Conservation (phyloP, 2,113 vertebrate genomes). For the Nettapus auritus region DNA sequence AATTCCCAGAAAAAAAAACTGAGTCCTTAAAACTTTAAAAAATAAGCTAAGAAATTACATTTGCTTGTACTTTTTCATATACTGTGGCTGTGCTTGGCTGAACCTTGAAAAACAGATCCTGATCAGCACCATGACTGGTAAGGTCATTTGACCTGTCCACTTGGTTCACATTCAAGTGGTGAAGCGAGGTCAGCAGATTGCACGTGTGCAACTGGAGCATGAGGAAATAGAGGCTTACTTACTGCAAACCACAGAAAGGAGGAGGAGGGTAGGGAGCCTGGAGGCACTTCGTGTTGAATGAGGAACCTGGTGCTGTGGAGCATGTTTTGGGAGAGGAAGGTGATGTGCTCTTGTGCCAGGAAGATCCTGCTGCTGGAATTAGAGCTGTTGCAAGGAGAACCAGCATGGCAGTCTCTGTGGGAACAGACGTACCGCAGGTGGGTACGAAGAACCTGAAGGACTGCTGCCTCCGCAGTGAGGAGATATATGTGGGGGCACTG, state of each 20-base stretch:
- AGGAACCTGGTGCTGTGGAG: not conserved
- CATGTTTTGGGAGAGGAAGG: not conserved
- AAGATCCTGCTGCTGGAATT: not conserved
- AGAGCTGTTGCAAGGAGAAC: not conserved
- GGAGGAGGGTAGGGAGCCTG: not conserved
- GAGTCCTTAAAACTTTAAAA: not conserved
- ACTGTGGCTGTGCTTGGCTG: not conserved
- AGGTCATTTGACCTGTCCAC: not conserved
- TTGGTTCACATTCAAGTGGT: not conserved
- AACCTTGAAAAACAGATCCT: not conserved
- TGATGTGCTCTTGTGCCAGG: not conserved
- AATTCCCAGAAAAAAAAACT: not conserved
- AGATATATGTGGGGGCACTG: not conserved
- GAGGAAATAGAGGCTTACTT: not conserved
- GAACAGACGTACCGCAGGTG: not conserved
- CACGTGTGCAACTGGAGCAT: not conserved
- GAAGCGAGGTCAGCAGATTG: not conserved
- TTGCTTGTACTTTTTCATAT: not conserved
- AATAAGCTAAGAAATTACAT: not conserved
- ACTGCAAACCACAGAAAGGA: not conserved
- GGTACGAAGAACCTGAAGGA: not conserved
- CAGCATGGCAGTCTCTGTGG: not conserved
- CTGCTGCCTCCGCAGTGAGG: fast-evolving
- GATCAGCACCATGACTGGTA: not conserved
- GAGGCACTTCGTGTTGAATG: not conserved